Evolutionary conservation across 2,797 vertebrate genomes (phyloP), one percentile per base, ranked within the genome.

Genomic region (Hydrolagus colliei): DNA sequence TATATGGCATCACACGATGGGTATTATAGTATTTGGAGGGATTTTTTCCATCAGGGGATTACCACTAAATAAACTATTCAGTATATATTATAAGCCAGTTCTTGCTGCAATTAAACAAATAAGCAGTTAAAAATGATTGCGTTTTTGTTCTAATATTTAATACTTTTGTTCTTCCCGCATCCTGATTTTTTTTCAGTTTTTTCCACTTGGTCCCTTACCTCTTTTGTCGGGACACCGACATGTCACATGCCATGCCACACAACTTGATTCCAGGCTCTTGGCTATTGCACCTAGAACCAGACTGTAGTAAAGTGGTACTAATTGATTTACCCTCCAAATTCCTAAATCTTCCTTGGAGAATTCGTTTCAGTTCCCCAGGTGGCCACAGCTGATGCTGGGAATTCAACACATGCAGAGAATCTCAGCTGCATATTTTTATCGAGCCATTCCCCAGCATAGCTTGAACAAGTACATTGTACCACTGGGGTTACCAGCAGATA

Each of bases 41-140:
- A 41, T 68, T 59, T 82, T 84, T 84, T 84, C 27, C n/a, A 67
- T 9, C 79, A 84, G 41, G 5, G 10, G 68, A 68, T 82, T 68
- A 82, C 79, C 79, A 84, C 79, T 84, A 84, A 84, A 84, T 84
- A 84, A 84, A 84, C 79, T 84, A 84, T 84, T 84, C 79, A 84
- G 65, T 84, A 84, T 84, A 84, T 84, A 84, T 84, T 84, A 84
- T 84, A 84, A 41, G 79, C 79, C 79, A 82, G 63, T 82, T 67
- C 27, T 76, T 76, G 27, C 32, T 41, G 73, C 41, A 14, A 27
- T 65, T 32, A 65, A 8, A 67, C 61, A 65, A 65, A 16, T 32
- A 80, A 22, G 59, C 59, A 63, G 76, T 22, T 78, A 62, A 61
- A 27, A 62, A 6, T 78, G n/a, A 61, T 27, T 62, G 59, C 59